Evolutionary conservation across 2,888 invertebrate genomes (phyloP).

Genomic region (Drosophila formosana): DNA sequence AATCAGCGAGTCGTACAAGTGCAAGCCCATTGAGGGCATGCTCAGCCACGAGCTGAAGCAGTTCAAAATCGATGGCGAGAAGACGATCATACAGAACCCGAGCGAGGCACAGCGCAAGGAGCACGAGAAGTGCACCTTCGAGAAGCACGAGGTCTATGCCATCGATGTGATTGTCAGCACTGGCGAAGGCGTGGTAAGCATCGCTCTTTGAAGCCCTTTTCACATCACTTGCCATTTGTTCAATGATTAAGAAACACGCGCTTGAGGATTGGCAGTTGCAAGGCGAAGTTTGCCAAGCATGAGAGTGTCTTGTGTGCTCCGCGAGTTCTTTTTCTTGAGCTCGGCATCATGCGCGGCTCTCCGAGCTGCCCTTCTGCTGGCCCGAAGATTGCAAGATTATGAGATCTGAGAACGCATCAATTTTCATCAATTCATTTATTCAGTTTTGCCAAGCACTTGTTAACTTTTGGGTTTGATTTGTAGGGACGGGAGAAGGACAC

Average conservation of each 20-base stretch:
- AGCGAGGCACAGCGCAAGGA: slow-evolving; percentile 98
- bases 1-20: slow-evolving; percentile 96
- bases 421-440: background rate
- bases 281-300: slow-evolving; percentile 36
- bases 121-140: slow-evolving; percentile 98
- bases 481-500: slow-evolving; percentile 96
- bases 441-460: background rate
- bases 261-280: slow-evolving; percentile 80
- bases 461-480: slow-evolving; percentile 29
- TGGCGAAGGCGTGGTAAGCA: slow-evolving; percentile 95
- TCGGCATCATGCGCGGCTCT: slow-evolving; percentile 42
- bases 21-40: slow-evolving; percentile 99
- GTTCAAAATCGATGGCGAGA: slow-evolving; percentile 98
- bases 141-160: slow-evolving; percentile 98
- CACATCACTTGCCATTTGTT: slow-evolving; percentile 46
- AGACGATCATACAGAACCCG: slow-evolving; percentile 98
- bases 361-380: slow-evolving; percentile 50
- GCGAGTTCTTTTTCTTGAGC: slow-evolving; percentile 28
- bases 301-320: slow-evolving; percentile 51
- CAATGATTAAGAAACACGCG: slow-evolving; percentile 84
- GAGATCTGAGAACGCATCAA: slow-evolving; percentile 84
- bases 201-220: slow-evolving; percentile 35
- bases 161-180: slow-evolving; percentile 99
- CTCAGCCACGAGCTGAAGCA: slow-evolving; percentile 97
- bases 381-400: slow-evolving; percentile 85